Base-by-base conservation (phyloP, 1,140 invertebrate species). In the Brachionus rubens region DNA sequence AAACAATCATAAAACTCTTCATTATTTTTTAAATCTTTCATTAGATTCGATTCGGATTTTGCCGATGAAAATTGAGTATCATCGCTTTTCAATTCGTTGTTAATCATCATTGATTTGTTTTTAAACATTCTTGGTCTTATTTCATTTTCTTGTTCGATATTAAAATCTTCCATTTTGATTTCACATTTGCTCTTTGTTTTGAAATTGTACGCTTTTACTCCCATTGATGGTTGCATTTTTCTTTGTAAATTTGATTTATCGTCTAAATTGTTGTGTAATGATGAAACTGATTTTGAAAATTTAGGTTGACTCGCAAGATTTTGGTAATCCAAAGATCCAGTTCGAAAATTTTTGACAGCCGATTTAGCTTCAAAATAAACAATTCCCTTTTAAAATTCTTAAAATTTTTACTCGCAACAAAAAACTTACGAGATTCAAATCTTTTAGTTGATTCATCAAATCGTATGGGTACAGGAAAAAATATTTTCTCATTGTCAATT, bases 401-500 rank as follows among this genome's bases (percentile, higher is more conserved):
- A 33, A 56, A 33, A 10, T 30, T 28, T n/a, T 33, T n/a, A n/a
- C n/a, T n/a, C n/a, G n/a, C n/a, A n/a, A n/a, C n/a, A n/a, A n/a
- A 36, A 56, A 14, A 30, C 52, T n/a, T 56, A 56, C 52, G 12
- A 24, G 33, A 59, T 4, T 59, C 28, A 19, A 3, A 33, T 59
- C 36, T 40, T 7, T 2, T n/a, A 40, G 33, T 7, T 9, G 33
- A 5, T 36, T 36, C 33, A 7, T 16, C 16, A 40, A 59, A 59
- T 1, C 30, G 26, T 30, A 59, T 59, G 2, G 54, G 54, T 1
- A 59, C 30, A 7, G 54, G 54, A 21, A 59, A 59, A 59, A 59
- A 59, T 16, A 59, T 59, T 4, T 59, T 59, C 36, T 59, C 54
- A 59, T 59, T 59, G 2, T 59, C 54, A 36, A 59, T 65, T 65